A percentile compares a stretch with the other conserved stretches of the same genome.
These are phyloP conservation scores for Drosophila prosaltans DNA, from an alignment of 1,140 invertebrate species.

Conservation along the genomic window DNA sequence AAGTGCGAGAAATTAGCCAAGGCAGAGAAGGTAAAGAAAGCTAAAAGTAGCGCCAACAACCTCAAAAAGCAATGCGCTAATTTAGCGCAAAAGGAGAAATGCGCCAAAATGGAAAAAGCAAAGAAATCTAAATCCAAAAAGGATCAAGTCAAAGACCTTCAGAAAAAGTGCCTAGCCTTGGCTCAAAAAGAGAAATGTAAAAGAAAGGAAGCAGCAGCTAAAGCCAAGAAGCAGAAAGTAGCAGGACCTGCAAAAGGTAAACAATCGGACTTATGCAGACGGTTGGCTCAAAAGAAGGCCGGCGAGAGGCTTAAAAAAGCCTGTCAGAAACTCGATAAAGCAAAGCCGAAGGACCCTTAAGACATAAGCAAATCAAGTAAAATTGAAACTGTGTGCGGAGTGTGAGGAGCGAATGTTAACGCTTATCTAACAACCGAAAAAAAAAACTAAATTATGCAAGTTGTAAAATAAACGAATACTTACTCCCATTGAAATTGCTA, in stretches of 20 bases:
- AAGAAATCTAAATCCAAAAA: neutral
- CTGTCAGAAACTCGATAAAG: constrained; percentile 15
- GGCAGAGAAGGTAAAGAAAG: neutral
- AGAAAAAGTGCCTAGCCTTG: constrained; percentile 22
- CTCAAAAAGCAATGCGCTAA: neutral
- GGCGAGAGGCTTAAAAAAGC: constrained; percentile 12
- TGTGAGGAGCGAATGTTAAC: neutral
- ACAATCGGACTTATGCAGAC: neutral
- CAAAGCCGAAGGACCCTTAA: neutral
- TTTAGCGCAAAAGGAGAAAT: constrained; percentile 5
- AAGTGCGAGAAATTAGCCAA: constrained; percentile 25
- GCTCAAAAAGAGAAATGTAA: neutral
- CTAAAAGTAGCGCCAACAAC: neutral
- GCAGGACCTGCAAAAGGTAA: neutral
- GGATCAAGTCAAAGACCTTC: neutral
- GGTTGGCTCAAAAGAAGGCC: constrained; percentile 7
- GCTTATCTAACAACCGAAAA: neutral
- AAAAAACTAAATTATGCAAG: neutral
- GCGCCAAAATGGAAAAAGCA: constrained; percentile 5
- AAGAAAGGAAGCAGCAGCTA: constrained; percentile 8
- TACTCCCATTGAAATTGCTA: neutral
- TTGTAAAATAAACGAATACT: neutral
- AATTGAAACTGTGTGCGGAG: neutral
- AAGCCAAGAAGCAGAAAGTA: neutral
- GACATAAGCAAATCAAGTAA: neutral